Evolutionary conservation across 2,797 vertebrate species (phyloP).

Genomic region (Hoplostethus atlanticus): DNA sequence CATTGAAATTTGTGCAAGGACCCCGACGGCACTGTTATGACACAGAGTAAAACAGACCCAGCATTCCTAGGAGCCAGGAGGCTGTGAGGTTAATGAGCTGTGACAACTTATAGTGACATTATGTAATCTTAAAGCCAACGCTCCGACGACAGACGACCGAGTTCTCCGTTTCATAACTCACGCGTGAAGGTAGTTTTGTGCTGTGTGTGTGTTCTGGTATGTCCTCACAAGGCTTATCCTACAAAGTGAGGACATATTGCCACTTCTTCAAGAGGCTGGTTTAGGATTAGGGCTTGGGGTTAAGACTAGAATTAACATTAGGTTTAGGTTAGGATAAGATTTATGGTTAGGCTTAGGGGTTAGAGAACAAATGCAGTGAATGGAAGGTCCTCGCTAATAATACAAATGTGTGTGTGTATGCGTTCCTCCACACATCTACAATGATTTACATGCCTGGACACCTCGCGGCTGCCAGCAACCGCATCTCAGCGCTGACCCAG

Average conservation of each 20-base stretch:
- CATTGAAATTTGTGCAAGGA: conserved; percentile 40
- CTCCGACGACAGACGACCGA: conserved; percentile 41
- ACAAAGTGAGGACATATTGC: too few relatives aligned
- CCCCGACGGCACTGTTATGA: conserved; percentile 65
- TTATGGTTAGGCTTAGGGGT: too few relatives aligned
- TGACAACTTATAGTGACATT: conserved; percentile 76
- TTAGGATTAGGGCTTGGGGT: too few relatives aligned
- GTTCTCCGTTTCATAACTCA: conserved; percentile 56
- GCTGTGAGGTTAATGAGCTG: conserved; percentile 66
- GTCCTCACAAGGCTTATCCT: not conserved
- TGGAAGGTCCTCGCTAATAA: too few relatives aligned
- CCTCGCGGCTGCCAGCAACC: conserved; percentile 60
- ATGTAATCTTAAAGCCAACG: conserved; percentile 68
- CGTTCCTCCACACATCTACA: conserved; percentile 46
- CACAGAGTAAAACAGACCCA: conserved; percentile 68
- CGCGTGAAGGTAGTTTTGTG: conserved; percentile 12
- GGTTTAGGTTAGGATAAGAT: too few relatives aligned
- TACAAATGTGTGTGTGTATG: not conserved
- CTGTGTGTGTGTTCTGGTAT: conserved; percentile 4
- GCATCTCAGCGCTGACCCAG: conserved; percentile 57
- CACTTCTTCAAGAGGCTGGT: too few relatives aligned
- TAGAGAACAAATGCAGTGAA: too few relatives aligned
- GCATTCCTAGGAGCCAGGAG: conserved; percentile 62
- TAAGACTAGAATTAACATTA: too few relatives aligned
- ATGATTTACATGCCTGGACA: conserved; percentile 66